Conservation (phyloP, 2,797 vertebrate genomes). For the Gallinago stenura region DNA sequence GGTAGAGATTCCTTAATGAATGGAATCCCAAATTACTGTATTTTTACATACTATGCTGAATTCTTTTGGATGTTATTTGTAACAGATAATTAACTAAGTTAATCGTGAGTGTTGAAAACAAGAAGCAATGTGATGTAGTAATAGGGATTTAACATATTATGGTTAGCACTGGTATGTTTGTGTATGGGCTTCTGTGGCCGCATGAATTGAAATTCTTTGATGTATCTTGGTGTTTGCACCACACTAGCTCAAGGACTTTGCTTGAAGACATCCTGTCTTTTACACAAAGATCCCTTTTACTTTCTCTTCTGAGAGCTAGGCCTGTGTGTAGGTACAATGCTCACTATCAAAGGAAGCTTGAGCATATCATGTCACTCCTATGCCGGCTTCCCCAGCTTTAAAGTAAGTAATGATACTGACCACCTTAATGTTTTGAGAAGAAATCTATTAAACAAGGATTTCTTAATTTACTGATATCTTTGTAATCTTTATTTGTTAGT, state of each 20-base stretch:
- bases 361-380: background rate
- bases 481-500: background rate
- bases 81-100: constrained; percentile 21
- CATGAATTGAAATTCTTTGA: background rate
- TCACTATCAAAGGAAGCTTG: background rate
- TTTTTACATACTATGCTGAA: constrained; percentile 22
- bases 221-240: background rate
- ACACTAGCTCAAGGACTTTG: background rate
- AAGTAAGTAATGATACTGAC: background rate
- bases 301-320: background rate
- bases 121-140: background rate
- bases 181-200: background rate
- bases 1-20: constrained; percentile 34
- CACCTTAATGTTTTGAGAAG: background rate
- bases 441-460: background rate
- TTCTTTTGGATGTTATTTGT: constrained; percentile 27
- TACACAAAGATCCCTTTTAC: background rate
- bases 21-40: constrained; percentile 28
- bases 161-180: background rate
- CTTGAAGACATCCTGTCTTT: background rate
- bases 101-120: background rate
- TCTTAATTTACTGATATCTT: background rate
- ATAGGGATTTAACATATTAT: background rate
- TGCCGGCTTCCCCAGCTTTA: background rate
- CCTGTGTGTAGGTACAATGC: background rate